Percentiles rank a stretch among this genome's conserved stretches.
These are phyloP conservation scores for Cyclophora albipunctata DNA, from an alignment of 2,888 invertebrate genomes.

Conservation along the genomic window DNA sequence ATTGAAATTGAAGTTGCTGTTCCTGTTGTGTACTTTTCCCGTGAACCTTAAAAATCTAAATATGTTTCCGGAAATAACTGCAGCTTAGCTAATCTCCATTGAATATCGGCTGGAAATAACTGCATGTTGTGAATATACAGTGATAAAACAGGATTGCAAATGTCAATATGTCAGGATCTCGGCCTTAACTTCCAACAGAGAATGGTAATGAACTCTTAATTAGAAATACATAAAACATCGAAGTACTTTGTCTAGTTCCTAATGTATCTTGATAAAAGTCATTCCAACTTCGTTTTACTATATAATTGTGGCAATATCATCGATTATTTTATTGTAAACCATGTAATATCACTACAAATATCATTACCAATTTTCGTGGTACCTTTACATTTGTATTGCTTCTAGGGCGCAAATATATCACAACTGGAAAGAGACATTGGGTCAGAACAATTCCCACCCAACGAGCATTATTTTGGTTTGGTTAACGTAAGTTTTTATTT, in stretches of 20 bases:
- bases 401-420: slow-evolving; percentile 98
- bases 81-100: slow-evolving; percentile 32
- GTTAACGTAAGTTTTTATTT: slow-evolving; percentile 89
- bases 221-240: slow-evolving; percentile 17
- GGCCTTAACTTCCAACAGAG: slow-evolving; percentile 76
- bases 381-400: slow-evolving; percentile 10
- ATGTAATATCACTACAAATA: no score
- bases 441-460: slow-evolving; percentile 97
- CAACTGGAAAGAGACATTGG: slow-evolving; percentile 99
- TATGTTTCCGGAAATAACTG: slow-evolving; percentile 46
- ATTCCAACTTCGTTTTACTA: no score
- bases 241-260: background rate
- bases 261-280: background rate
- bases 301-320: no score
- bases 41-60: slow-evolving; percentile 40
- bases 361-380: no score
- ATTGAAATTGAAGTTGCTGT: slow-evolving; percentile 14
- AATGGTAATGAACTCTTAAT: slow-evolving; percentile 52
- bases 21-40: slow-evolving; percentile 49
- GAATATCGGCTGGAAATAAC: slow-evolving; percentile 29
- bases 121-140: slow-evolving; percentile 46
- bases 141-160: slow-evolving; percentile 68
- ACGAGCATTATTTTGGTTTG: slow-evolving; percentile 99
- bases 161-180: slow-evolving; percentile 76
- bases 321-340: no score